Evolutionary conservation across 2,113 vertebrate genomes (phyloP), one percentile per base, ranked within the genome.

Genomic region (Charina bottae): DNA sequence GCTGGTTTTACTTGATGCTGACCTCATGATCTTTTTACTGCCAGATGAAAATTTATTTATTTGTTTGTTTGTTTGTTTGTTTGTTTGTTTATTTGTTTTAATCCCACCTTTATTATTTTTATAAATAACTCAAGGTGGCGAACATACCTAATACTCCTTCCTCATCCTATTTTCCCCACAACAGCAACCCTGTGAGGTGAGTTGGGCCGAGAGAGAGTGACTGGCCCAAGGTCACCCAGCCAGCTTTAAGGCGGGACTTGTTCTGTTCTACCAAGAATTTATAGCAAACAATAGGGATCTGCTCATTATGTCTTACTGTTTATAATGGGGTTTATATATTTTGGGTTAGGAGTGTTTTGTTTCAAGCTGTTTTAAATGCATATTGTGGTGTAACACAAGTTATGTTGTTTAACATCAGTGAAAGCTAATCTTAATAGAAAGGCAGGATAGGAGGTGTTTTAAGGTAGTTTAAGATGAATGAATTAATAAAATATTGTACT

Each of bases 401-500:
- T 60, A 37, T 42, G 33, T 56, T 87, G 28, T 56, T 56, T 46
- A 42, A 24, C 23, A 62, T 62, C 12, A 58, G 11, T 85, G 2
- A 62, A 46, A 24, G 12, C 33, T 24, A 60, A 88, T 60, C 21
- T 60, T 46, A 88, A 33, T 60, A 23, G 86, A 88, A 23, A 46
- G 37, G 59, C 37, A 88, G 12, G 1, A 59, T 46, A 23, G 58
- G 2, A 88, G 15, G 26, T 62, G 26, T 49, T 87, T 88, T 89
- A 33, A 37, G 24, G 55, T 33, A 53, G 21, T 55, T 2, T 89
- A 84, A 53, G 11, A 26, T 60, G 11, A 49, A 9, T 59, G 49
- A 84, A 62, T 62, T 62, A 83, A 92, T 89, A 64, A 12, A 28
- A 89, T 64, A 55, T 88, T 83, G n/a, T 24, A 83, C 17, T 89